phyloP scores from a whole-genome alignment of 2,113 vertebrate genomes.

The Phylloscopus trochilus region DNA sequence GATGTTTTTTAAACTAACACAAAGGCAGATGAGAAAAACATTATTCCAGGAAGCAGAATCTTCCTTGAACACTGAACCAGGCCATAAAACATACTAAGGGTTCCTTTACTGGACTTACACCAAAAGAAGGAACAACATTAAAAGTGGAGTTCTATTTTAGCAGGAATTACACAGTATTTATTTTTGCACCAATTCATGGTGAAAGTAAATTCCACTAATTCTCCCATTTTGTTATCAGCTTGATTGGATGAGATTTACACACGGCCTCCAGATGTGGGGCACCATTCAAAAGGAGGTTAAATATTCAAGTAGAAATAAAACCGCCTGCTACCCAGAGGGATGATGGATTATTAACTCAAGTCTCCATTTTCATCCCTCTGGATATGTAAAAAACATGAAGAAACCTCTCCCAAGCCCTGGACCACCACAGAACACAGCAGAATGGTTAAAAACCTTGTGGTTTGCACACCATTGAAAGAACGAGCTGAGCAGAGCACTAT shows the following conservation, averaged over 20 bases:
- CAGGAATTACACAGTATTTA: background rate
- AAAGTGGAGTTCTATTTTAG: background rate
- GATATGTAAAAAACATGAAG: slow-evolving; percentile 24
- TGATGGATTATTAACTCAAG: slow-evolving; percentile 28
- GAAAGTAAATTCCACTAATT: slow-evolving; percentile 22
- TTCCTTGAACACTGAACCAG: background rate
- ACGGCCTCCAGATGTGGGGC: slow-evolving; percentile 16
- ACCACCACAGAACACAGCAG: background rate
- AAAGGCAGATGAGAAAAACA: background rate
- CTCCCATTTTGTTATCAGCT: slow-evolving; percentile 13
- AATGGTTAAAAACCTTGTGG: background rate
- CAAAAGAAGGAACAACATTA: background rate
- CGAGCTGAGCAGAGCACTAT: background rate
- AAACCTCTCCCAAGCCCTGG: background rate
- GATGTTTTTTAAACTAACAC: background rate
- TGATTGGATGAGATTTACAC: slow-evolving; percentile 25
- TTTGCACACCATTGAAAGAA: background rate
- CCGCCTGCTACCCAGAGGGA: background rate
- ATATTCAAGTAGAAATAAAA: slow-evolving; percentile 26
- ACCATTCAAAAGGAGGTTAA: background rate
- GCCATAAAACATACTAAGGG: background rate
- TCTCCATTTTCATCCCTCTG: slow-evolving; percentile 38
- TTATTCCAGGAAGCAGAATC: background rate
- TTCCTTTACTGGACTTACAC: background rate
- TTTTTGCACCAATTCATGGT: background rate